phyloP scores from a whole-genome alignment of 2,888 invertebrate genomes.

The Cheilosia vulpina region DNA sequence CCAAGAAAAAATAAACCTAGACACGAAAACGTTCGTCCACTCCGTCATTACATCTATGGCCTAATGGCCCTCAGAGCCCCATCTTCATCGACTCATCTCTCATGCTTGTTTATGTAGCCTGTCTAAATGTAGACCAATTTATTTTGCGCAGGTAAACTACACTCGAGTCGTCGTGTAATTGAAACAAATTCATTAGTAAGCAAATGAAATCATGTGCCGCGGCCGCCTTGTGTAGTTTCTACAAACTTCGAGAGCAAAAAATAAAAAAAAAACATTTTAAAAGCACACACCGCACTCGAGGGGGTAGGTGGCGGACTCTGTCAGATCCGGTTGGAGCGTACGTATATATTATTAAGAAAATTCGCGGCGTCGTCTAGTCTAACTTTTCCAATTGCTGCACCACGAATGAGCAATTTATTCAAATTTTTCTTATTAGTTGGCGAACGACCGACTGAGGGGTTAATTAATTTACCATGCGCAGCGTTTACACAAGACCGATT shows the following conservation, averaged over 20 bases:
- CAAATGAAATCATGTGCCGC: conserved; percentile 42
- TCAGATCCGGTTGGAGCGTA: neutral
- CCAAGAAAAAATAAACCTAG: conserved; percentile 11
- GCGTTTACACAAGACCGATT: conserved; percentile 8
- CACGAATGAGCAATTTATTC: conserved; percentile 65
- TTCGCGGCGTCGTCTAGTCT: conserved; percentile 67
- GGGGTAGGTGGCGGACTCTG: neutral
- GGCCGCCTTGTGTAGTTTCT: neutral
- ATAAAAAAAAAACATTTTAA: neutral
- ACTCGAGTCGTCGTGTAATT: neutral
- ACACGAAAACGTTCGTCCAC: conserved; percentile 8
- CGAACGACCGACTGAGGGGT: conserved; percentile 1
- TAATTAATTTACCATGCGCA: conserved; percentile 58
- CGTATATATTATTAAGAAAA: conserved; percentile 24
- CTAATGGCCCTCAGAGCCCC: conserved; percentile 4
- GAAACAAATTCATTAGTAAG: conserved; percentile 58
- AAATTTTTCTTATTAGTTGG: conserved; percentile 44
- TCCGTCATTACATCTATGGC: conserved; percentile 1
- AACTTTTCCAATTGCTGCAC: conserved; percentile 69
- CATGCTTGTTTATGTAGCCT: conserved; percentile 34
- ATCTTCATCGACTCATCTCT: neutral
- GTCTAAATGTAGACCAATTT: conserved; percentile 18
- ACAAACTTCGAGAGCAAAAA: conserved; percentile 26
- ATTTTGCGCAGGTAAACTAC: conserved; percentile 43
- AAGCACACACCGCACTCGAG: no score